Base-by-base conservation (phyloP, 1,140 invertebrate species). In the Himalopsyche phryganea region DNA sequence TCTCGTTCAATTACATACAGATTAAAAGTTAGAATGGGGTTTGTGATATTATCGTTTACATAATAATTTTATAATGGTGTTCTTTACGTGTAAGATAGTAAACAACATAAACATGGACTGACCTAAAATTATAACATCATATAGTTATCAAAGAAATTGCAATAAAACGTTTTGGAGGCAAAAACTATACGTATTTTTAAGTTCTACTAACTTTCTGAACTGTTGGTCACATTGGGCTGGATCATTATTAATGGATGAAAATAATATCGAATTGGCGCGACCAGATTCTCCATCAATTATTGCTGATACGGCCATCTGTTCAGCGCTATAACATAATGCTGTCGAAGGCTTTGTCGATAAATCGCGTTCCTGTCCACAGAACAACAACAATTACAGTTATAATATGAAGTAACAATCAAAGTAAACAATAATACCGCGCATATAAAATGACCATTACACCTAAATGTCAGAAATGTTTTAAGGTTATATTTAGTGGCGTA, bases 161-260 rank as follows among this genome's bases (percentile, higher is more conserved):
- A 3, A 28, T 9, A 28, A 28, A 28, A 5, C 23, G 23, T 9
- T 3, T 3, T 9, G 23, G 23, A 9, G 9, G 23, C 3, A 28
- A 5, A 28, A 28, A 5, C 4, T 5, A 28, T 9, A 9, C 3
- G 23, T 28, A 5, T 28, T 28, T 9, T 9, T 3, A 28, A 5
- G 23, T 28, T 3, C 9, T 28, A 45, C 18, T 57, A 69, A 79
- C 77, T 72, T 78, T 7, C 73, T 72, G 58, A 82, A 82, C 61
- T 83, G 81, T 61, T 77, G 71, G 57, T 83, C 81, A 50, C 81
- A 81, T 51, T 79, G 78, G 9, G 73, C 71, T 10, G 80, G 76
- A 66, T 82, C 81, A 63, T 81, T 82, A 52, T 80, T 83, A 2
- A 82, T 80, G 47, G 78, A 81, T 6, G 76, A 78, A 66, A 77